Conservation (phyloP, 2,888 invertebrate genomes). For the Tigriopus californicus region DNA sequence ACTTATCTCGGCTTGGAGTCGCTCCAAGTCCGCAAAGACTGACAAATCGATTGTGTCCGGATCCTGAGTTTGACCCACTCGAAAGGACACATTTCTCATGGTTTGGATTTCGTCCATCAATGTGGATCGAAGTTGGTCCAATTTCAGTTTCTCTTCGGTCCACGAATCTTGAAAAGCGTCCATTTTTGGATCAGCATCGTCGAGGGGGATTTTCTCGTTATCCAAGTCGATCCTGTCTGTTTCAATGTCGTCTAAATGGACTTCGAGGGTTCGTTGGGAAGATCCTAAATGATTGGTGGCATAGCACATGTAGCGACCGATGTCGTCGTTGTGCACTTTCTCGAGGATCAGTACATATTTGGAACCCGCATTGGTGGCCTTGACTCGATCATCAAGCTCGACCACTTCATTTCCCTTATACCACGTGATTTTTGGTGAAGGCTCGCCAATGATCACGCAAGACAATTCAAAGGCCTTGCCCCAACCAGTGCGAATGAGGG, state of each 20-base stretch:
- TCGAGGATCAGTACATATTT: neutral
- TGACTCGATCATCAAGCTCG: neutral
- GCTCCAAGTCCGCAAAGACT: neutral
- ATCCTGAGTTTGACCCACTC: neutral
- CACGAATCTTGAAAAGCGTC: neutral
- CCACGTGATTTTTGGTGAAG: conserved; percentile 5
- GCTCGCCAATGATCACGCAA: neutral
- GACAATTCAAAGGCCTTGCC: neutral
- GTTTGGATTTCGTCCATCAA: neutral
- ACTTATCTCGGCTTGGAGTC: neutral
- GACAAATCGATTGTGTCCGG: neutral
- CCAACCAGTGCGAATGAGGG: neutral
- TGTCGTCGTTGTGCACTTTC: neutral
- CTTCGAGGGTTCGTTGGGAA: neutral
- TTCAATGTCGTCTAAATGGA: neutral
- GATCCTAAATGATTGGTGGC: conserved; percentile 1
- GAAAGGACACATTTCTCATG: neutral
- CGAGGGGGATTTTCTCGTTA: neutral
- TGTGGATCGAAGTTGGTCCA: neutral
- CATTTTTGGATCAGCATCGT: neutral
- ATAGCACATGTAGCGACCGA: conserved; percentile 9
- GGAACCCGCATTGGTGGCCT: neutral
- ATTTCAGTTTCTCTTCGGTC: neutral
- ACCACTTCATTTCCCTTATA: conserved; percentile 9
- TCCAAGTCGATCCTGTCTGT: neutral